Evolutionary conservation across 37 sponge, comb jelly and placozoan species (phyloP), one percentile per base, ranked within the genome.

Genomic region (Eunapius fragilis): DNA sequence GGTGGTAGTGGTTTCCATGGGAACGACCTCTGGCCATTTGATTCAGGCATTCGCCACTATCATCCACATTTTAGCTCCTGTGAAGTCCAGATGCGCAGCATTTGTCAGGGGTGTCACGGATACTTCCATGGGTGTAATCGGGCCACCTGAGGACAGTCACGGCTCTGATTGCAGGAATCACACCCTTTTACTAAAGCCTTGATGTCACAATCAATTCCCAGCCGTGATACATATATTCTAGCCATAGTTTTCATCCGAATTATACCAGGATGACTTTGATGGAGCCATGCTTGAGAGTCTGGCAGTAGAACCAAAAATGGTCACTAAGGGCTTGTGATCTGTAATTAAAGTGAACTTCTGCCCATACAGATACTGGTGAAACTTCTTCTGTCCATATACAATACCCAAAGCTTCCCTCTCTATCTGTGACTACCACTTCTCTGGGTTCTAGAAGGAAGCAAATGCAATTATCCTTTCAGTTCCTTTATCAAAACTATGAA

Each of bases 341-440:
- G 89, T 91, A 0, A 85, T 35, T 9, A 90, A 47, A 0, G 41
- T 74, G 70, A 94, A 94, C 0, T 84, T 58, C 27, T 91, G 48
- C 2, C 89, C 95, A 78, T 86, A 94, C 31, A 94, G 70, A 31
- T 94, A 94, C 3, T 70, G 37, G 72, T 93, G 91, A 34, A 93
- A 87, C 23, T 78, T 82, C n/a, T 80, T 76, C 0, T 91, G 71
- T 22, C 88, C 87, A 71, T 71, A 90, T 4, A 83, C 76, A 3
- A 91, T 32, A 9, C 48, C 75, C 3, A 91, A 47, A 0, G 84
- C 87, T n/a, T 91, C 87, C 31, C 72, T 77, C 33, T 89, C 94
- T 0, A 90, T 84, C 35, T 89, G 94, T 25, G 88, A 68, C 28
- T 90, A 94, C 3, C 86, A 89, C 0, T 67, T 23, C 58, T 93